Conservation (phyloP, 2,888 invertebrate genomes). For the Drosophila demipolita region DNA sequence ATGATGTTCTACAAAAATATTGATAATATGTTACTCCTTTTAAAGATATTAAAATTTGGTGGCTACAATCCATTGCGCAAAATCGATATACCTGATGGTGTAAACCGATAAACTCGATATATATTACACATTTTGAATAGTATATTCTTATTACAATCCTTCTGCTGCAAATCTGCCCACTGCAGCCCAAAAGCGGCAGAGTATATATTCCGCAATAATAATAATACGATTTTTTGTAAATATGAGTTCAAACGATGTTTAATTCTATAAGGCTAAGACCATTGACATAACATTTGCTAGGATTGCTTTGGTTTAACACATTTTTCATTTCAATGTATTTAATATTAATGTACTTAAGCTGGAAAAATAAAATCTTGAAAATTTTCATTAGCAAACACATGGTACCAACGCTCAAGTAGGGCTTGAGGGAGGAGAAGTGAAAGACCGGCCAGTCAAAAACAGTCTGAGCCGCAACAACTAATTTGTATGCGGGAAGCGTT, state of each 20-base stretch:
- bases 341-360: slow-evolving; percentile 68
- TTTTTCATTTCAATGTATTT: slow-evolving; percentile 59
- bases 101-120: not conserved
- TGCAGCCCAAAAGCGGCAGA: not conserved
- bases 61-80: not conserved
- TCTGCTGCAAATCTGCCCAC: not conserved
- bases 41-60: not conserved
- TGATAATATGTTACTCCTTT: not conserved
- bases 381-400: slow-evolving; percentile 1
- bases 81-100: not conserved
- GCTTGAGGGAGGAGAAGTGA: slow-evolving; percentile 1
- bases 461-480: slow-evolving; percentile 66
- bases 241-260: slow-evolving; percentile 1
- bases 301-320: slow-evolving; percentile 24
- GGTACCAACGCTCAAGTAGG: slow-evolving; percentile 16
- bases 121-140: not conserved
- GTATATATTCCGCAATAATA: no score
- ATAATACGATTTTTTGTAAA: no score
- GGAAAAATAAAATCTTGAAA: slow-evolving; percentile 4
- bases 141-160: not conserved
- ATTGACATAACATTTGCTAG: slow-evolving; percentile 21
- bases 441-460: slow-evolving; percentile 24
- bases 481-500: slow-evolving; percentile 72
- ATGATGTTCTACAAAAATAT: not conserved
- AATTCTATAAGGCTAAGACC: not conserved